Evolutionary conservation across 2,113 vertebrate genomes (phyloP), one percentile per base, ranked within the genome.

Genomic region (Lanius collurio): DNA sequence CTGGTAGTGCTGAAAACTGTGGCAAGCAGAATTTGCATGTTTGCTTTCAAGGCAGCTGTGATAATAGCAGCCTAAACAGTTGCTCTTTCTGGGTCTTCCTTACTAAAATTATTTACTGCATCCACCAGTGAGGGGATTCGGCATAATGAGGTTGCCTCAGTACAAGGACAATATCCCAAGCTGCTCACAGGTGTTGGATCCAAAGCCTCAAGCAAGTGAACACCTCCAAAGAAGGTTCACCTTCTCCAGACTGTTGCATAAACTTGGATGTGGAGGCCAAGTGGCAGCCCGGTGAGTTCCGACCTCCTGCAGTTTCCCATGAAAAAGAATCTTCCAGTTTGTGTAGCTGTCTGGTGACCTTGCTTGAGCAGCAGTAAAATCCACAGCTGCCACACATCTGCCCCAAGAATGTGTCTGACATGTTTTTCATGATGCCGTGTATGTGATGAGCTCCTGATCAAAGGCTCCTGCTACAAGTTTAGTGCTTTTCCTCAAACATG

Each of bases 11-110:
- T 88, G 60, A 76, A 94, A 97, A 57, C 74, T 85, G 87, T 90
- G 76, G 82, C 84, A 65, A 77, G 65, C 70, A 83, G 49, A 96
- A 78, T 94, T 81, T 90, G 28, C 52, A 50, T 90, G 76, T 60
- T 93, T 89, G 44, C 76, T 75, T 88, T 81, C 68, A 84, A 94
- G 79, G 73, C 93, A 94, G 95, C 92, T 92, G 88, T 96, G 95
- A 87, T 96, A 95, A 93, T 77, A 89, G 75, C 81, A 95, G 90
- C 68, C 63, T 77, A 46, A 94, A 90, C 41, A 71, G 31, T 93
- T 96, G 95, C 83, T 95, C 90, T 94, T 96, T 96, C 37, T 93
- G n/a, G 6, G 31, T 67, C 44, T 11, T 91, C 49, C 81, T 73
- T 71, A 53, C 6, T 71, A 71, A 77, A 74, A 35, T 16, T 2